phyloP scores from a whole-genome alignment of 2,888 invertebrate species.

The Petrolisthes cinctipes region DNA sequence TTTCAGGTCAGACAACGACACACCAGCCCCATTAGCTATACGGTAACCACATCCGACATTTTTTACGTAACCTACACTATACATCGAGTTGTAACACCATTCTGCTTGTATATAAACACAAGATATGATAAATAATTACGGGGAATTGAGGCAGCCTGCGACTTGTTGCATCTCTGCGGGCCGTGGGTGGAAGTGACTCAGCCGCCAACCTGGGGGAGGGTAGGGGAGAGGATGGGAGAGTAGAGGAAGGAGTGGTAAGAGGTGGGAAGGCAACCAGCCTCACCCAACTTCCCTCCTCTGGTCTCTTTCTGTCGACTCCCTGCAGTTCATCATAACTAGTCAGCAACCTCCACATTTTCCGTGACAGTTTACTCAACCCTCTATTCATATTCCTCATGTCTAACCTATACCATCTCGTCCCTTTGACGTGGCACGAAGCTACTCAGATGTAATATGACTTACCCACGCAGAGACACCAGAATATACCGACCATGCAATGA shows the following conservation, averaged over 20 bases:
- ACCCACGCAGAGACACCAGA: no score
- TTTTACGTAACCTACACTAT: no score
- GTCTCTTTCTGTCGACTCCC: neutral
- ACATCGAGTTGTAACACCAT: neutral
- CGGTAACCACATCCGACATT: neutral
- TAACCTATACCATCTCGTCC: no score
- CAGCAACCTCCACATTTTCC: neutral
- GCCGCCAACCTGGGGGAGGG: conserved; percentile 5
- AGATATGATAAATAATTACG: neutral
- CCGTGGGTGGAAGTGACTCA: conserved; percentile 59
- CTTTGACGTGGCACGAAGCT: no score
- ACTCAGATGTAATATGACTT: no score
- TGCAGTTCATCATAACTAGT: no score
- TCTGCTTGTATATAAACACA: neutral
- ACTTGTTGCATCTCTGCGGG: conserved; percentile 41
- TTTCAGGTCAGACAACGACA: neutral
- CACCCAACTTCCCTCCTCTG: conserved; percentile 21
- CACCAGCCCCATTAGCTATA: neutral
- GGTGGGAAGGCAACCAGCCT: conserved; percentile 23
- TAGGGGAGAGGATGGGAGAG: neutral
- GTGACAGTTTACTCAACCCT: neutral
- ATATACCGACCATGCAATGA: no score
- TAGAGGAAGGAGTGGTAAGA: neutral
- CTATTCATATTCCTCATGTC: neutral
- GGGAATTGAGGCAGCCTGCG: conserved; percentile 23